Evolutionary conservation across 2,888 invertebrate genomes (phyloP), one percentile per base, ranked within the genome.

Genomic region (Lamellibrachia columna): DNA sequence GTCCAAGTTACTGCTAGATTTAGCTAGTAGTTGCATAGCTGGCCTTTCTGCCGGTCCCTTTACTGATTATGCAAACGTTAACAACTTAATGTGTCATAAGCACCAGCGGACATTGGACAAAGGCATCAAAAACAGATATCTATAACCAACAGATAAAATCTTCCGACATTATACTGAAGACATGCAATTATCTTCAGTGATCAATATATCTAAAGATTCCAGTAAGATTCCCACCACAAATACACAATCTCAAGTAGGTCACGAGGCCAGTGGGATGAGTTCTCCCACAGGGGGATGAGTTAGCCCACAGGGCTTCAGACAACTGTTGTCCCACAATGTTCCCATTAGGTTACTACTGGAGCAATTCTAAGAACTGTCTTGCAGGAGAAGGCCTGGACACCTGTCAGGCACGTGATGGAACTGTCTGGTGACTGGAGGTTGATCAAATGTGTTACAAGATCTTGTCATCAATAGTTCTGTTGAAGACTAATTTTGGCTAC

Each of bases 291-390:
- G 40, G 22, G 75, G 1, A 15, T 75, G 75, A n/a, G 15, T 75
- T n/a, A 3, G 4, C 22, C 75, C 75, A 6, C 58, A 8, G 11
- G 40, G 75, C n/a, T n/a, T 22, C 75, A 75, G 75, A 75, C 75
- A 75, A 75, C 75, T 75, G 75, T 75, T 22, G 6, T 22, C 75
- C 75, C 75, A 22, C 75, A 75, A 11, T 75, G 75, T 75, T 75
- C 75, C 75, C 75, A 75, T n/a, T 75, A n/a, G 22, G 75, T 7
- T 55, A 55, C 8, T 9, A 55, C 55, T 55, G 55, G 3, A 1
- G n/a, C 75, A 75, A 75, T 75, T 75, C 75, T 75, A 22, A 75
- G 75, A 75, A 75, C 75, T 75, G 75, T 75, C 75, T 75, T n/a
- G 22, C 15, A 75, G 11, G 75, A 75, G 75, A 75, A n/a, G 6